A percentile compares a stretch with the other conserved stretches of the same genome.
These are phyloP conservation scores for Pluvianellus socialis DNA, from an alignment of 2,113 vertebrate genomes.

Conservation along the genomic window DNA sequence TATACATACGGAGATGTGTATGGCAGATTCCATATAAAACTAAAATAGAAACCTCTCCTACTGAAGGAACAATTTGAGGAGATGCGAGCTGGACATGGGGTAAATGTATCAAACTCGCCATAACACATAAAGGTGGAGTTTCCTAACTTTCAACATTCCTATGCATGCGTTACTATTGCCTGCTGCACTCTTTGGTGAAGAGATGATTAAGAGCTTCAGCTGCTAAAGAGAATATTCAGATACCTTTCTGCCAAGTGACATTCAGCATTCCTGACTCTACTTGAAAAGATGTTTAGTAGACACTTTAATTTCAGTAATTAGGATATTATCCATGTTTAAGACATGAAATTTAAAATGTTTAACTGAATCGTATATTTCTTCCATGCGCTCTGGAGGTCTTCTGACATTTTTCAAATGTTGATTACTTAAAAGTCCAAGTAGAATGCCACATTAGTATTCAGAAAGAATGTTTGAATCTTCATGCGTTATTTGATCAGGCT, in stretches of 20 bases:
- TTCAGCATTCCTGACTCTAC: not conserved
- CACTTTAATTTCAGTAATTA: constrained; percentile 20
- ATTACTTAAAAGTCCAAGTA: not conserved
- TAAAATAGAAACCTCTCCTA: not conserved
- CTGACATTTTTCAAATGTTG: not conserved
- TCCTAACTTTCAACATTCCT: not conserved
- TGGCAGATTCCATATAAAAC: not conserved
- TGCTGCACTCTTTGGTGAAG: not conserved
- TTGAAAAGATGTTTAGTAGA: not conserved
- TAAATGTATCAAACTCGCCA: not conserved
- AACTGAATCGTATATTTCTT: not conserved
- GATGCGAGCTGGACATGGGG: not conserved
- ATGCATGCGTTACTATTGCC: not conserved
- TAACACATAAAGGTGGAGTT: not conserved
- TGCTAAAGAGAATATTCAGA: not conserved
- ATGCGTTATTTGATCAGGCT: constrained; percentile 34
- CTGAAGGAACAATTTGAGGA: not conserved
- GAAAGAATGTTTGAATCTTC: not conserved
- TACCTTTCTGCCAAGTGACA: not conserved
- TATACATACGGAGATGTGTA: too few relatives aligned
- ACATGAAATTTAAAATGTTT: not conserved
- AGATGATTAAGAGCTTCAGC: not conserved
- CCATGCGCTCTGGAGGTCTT: not conserved
- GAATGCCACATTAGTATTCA: constrained; percentile 26
- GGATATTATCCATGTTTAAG: not conserved